Base-by-base conservation (phyloP, 2,113 vertebrate species). In the Cheirogaleus medius region DNA sequence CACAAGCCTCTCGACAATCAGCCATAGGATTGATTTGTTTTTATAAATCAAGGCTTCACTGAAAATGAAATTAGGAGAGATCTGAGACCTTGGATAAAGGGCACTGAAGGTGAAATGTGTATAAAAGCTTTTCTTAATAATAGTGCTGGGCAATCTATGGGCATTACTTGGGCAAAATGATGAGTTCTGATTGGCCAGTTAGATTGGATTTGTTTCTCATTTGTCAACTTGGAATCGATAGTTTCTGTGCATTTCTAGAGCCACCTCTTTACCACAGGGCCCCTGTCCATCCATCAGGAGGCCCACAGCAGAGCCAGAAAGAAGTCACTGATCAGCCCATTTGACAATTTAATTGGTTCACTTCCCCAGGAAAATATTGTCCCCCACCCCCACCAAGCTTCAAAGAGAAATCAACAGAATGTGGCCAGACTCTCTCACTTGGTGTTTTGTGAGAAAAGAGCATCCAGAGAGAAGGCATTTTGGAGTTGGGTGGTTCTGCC, bases 181-280 rank as follows among this genome's bases (percentile, higher is more conserved):
- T 39, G 52, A 52, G 69, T 77, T 80, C 80, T 91, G 95, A 97
- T 96, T 93, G 87, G 92, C 34, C 88, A 54, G 56, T 82, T 69
- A 69, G 81, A 94, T 64, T 96, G 92, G 58, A 94, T 88, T 94
- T 66, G 39, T 81, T 94, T 95, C 68, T 89, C 95, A 78, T 97
- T 96, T 96, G 97, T 97, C 94, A 94, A 47, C 95, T 44, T 37
- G 39, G 47, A 93, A 97, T 97, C 95, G 64, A 98, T 98, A 97
- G n/a, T 32, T 39, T 63, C 63, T 80, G 56, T 76, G 90, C 68
- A 94, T 94, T 93, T 92, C 82, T 60, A 93, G 86, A 89, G 88
- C 74, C 63, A 49, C 71, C 87, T 92, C 81, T 97, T 95, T 37
- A 97, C 95, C 96, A 89, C 96, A 95, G 56, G 89, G 18, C 71